A percentile compares a stretch with the other conserved stretches of the same genome.
These are phyloP conservation scores for Odontocerum albicorne DNA, from an alignment of 2,888 invertebrate species.

Conservation along the genomic window DNA sequence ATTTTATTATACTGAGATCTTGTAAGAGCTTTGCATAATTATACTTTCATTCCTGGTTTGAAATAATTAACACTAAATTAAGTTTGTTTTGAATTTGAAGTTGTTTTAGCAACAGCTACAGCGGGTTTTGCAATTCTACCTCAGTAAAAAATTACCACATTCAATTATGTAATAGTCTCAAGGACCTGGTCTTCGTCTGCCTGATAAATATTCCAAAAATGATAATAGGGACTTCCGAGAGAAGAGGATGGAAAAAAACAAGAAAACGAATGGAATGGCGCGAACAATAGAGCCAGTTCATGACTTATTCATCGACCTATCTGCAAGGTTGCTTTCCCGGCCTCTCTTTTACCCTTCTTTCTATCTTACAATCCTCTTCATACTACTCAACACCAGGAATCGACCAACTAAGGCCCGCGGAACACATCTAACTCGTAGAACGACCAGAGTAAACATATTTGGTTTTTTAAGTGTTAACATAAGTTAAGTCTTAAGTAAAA, in stretches of 20 bases:
- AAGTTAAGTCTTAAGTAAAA: too few species aligned
- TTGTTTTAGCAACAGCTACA: too few species aligned
- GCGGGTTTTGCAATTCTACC: too few species aligned
- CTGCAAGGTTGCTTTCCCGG: constrained; percentile 9
- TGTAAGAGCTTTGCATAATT: too few species aligned
- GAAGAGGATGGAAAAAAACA: constrained; percentile 18
- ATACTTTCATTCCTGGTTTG: too few species aligned
- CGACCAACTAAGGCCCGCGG: too few species aligned
- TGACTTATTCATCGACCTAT: constrained; percentile 33
- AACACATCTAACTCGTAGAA: too few species aligned
- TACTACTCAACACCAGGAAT: background rate
- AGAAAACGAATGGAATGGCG: constrained; percentile 25
- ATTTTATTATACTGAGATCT: too few species aligned
- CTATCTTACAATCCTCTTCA: background rate
- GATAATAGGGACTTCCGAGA: constrained; percentile 19
- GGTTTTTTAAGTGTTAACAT: too few species aligned
- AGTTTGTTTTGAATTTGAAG: too few species aligned
- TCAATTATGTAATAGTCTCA: constrained; percentile 27
- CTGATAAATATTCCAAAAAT: constrained; percentile 34
- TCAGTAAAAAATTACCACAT: constrained; percentile 25
- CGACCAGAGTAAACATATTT: too few species aligned
- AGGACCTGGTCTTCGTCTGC: constrained; percentile 10
- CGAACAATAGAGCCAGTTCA: constrained; percentile 31
- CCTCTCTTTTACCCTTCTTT: background rate
- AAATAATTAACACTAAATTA: too few species aligned